Evolutionary conservation across 1,140 invertebrate species (phyloP).

Genomic region (Aphidius ervi): DNA sequence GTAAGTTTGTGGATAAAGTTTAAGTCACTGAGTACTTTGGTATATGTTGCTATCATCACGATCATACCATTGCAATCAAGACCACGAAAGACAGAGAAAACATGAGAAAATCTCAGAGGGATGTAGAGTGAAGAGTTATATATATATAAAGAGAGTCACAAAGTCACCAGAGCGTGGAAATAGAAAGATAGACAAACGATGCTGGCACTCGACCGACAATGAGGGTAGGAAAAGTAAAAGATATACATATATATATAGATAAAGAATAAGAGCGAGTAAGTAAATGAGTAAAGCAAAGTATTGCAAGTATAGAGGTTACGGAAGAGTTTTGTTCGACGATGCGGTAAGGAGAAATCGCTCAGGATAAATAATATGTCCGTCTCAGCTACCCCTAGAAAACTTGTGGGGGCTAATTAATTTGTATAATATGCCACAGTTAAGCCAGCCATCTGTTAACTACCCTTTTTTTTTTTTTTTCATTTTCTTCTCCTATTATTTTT

Average conservation of each 20-base stretch:
- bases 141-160: constrained; percentile 12
- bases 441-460: constrained; percentile 48
- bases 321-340: constrained; percentile 9
- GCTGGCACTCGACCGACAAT: constrained; percentile 32
- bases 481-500: neutral
- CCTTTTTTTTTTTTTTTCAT: constrained; percentile 23
- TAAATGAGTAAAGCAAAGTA: constrained; percentile 1
- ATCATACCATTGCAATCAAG: too few species aligned
- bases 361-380: constrained; percentile 50
- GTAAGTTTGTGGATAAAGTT: neutral
- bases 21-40: neutral
- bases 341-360: constrained; percentile 19
- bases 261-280: neutral
- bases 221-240: constrained; percentile 27
- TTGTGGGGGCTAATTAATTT: constrained; percentile 45
- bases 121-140: neutral
- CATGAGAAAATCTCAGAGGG: too few species aligned
- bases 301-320: constrained; percentile 1
- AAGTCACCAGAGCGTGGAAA: constrained; percentile 35
- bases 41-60: too few species aligned
- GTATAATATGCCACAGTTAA: constrained; percentile 54
- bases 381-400: constrained; percentile 26
- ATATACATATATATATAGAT: neutral
- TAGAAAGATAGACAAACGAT: constrained; percentile 45
- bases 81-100: too few species aligned